A percentile compares a stretch with the other conserved stretches of the same genome.
Conservation (phyloP, 2,113 vertebrate genomes). For the Dunckerocampus dactyliophorus region DNA sequence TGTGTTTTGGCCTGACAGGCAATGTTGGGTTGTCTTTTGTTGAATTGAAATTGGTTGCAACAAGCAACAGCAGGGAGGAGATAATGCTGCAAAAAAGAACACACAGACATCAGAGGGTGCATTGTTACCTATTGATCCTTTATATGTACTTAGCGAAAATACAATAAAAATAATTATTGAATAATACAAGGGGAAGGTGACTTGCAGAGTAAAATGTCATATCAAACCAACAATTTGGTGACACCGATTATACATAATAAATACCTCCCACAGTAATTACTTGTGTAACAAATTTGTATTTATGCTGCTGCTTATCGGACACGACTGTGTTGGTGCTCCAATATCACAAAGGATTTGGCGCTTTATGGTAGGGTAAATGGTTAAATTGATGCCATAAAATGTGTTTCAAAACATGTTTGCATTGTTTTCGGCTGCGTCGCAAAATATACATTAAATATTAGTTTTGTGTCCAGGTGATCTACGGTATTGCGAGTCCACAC, state of each 20-base stretch:
- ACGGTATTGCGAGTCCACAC: too few species aligned
- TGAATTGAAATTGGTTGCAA: not conserved
- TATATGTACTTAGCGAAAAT: slow-evolving; percentile 2
- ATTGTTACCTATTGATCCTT: not conserved
- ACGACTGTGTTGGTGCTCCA: too few species aligned
- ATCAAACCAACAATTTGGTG: slow-evolving; percentile 13
- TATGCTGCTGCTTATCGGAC: too few species aligned
- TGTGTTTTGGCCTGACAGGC: not conserved
- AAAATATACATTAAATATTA: too few species aligned
- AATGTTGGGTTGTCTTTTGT: slow-evolving; percentile 5
- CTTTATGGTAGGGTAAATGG: too few species aligned
- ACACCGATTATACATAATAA: not conserved
- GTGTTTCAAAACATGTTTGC: too few species aligned
- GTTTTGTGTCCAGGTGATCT: too few species aligned
- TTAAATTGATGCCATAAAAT: too few species aligned
- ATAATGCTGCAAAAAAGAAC: slow-evolving; percentile 3
- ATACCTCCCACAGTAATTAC: not conserved
- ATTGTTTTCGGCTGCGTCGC: too few species aligned
- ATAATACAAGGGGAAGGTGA: not conserved
- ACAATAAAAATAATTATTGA: slow-evolving; percentile 3
- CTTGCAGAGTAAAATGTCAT: slow-evolving; percentile 34
- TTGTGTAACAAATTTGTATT: too few species aligned
- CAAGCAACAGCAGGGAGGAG: not conserved
- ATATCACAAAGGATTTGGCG: too few species aligned
- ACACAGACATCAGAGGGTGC: not conserved